Base-by-base conservation (phyloP, 2,797 vertebrate species). In the Muraenolepis orangiensis region DNA sequence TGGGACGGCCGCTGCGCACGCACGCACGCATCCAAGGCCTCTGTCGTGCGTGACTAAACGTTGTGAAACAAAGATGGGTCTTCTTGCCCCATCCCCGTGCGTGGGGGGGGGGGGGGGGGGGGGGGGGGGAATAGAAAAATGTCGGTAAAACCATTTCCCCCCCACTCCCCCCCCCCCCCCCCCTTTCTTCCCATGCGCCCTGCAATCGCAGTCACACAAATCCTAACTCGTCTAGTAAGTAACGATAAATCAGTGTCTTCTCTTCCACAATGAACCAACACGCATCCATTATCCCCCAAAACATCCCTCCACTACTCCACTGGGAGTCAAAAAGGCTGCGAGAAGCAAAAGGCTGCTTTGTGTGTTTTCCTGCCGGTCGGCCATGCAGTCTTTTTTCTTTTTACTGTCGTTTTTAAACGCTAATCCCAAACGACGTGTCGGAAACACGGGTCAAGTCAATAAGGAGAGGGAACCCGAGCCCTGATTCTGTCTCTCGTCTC, bases 361-460 rank as follows among this genome's bases (percentile, higher is more conserved):
- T n/a, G 51, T 57, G 6, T 57, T n/a, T 10, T 57, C 23, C 51
- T 87, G 80, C 87, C 84, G 86, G 87, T 83, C 69, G 36, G 66
- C 42, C 28, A 42, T 75, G 74, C 76, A 76, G 79, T 69, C 80
- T 74, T 80, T 83, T 78, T 85, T 89, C 78, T 84, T 85, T 81
- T 85, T 85, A 64, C 61, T 85, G 80, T 73, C 71, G 18, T 28
- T 66, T 66, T 66, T 30, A 75, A 72, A 76, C 86, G 66, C 84
- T 82, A 81, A 88, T 86, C 84, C 88, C 76, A 85, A 78, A 75
- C 80, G 87, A 87, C 83, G 71, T 85, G 86, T 89, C 78, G 68
- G 78, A 87, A 81, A 78, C 81, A 75, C 84, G 73, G 87, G 83
- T 91, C 86, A 89, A 80, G 82, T 83, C 89, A 90, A 91, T 87